Conservation (phyloP, 1,140 invertebrate genomes). For the Scaptodrosophila lebanonensis region DNA sequence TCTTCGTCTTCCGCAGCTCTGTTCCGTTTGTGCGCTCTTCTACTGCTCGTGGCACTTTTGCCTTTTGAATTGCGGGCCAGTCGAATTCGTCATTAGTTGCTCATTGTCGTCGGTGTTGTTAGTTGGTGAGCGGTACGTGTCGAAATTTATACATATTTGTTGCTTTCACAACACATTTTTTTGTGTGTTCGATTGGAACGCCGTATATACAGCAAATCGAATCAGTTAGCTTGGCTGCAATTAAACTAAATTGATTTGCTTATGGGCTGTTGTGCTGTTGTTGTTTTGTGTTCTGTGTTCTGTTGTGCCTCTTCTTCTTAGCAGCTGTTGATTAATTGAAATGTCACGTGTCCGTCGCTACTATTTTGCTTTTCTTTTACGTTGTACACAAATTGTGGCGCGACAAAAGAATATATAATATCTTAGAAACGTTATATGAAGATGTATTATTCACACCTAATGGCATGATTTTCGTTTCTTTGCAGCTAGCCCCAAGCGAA, state of each 20-base stretch:
- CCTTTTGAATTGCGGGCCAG: too few species aligned
- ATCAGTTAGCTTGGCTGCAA: conserved; percentile 4
- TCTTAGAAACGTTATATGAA: too few species aligned
- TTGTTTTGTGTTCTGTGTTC: too few species aligned
- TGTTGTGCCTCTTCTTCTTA: too few species aligned
- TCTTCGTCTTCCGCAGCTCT: background rate
- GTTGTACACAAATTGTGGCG: background rate
- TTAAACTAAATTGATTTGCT: conserved; percentile 27
- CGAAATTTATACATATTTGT: conserved; percentile 14
- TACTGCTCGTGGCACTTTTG: too few species aligned
- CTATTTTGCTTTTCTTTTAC: background rate
- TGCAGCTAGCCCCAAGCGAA: background rate
- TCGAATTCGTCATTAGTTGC: too few species aligned
- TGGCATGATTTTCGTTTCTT: background rate
- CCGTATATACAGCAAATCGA: conserved; percentile 19
- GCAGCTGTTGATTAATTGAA: conserved; percentile 17
- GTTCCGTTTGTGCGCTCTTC: too few species aligned
- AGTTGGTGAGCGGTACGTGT: conserved; percentile 25
- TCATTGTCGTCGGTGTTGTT: too few species aligned
- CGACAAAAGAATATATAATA: too few species aligned
- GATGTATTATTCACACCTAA: too few species aligned
- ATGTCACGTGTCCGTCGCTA: conserved; percentile 28
- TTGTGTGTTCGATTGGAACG: conserved; percentile 15
- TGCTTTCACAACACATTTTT: background rate
- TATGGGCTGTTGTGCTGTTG: background rate